Evolutionary conservation across 35 echinoderm and acorn worm genomes (phyloP).

Genomic region (Nesometra sesokonis): DNA sequence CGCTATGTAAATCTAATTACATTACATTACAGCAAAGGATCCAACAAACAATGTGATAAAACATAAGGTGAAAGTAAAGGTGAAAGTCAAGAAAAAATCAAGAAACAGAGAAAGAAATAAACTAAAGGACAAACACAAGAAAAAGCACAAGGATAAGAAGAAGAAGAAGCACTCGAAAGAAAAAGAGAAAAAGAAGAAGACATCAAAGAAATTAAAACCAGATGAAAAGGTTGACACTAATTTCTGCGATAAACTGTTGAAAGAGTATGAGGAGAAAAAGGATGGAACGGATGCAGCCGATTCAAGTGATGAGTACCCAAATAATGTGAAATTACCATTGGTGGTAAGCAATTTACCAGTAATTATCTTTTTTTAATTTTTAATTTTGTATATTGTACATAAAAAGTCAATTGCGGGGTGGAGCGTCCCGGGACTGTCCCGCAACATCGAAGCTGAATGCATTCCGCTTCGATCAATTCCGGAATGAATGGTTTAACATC

Average conservation of each 20-base stretch:
- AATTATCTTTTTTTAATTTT: not conserved
- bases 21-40: conserved; percentile 53
- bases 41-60: conserved; percentile 30
- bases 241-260: conserved; percentile 26
- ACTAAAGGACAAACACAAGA: conserved; percentile 32
- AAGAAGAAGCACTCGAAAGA: conserved; percentile 58
- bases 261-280: conserved; percentile 14
- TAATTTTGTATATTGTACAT: not conserved
- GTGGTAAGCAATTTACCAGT: not conserved
- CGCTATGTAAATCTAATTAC: no score
- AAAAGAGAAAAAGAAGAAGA: conserved; percentile 31
- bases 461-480: no score
- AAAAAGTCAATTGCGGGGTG: not conserved
- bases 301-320: conserved; percentile 38
- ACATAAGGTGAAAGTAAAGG: conserved; percentile 60
- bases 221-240: not conserved
- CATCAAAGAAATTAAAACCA: conserved; percentile 42
- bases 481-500: no score
- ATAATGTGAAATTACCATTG: not conserved
- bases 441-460: no score
- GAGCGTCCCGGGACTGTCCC: no score
- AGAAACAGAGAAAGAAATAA: conserved; percentile 17
- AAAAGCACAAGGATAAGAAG: conserved; percentile 42
- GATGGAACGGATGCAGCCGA: conserved; percentile 5
- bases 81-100: conserved; percentile 37